Evolutionary conservation across 2,797 vertebrate species (phyloP).

Genomic region (Rhinophrynus dorsalis): DNA sequence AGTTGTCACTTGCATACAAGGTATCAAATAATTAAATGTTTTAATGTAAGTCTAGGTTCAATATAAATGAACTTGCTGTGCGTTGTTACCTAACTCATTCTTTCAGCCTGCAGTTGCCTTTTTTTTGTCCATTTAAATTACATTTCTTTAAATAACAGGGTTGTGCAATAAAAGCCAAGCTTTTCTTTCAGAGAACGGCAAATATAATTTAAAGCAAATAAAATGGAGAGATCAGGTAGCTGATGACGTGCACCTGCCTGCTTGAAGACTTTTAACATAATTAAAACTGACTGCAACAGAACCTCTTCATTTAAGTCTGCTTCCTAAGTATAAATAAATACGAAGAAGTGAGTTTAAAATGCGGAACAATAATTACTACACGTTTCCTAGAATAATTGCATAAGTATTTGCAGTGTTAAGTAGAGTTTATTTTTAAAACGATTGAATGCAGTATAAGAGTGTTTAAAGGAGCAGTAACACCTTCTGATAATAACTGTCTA

Average conservation of each 20-base stretch:
- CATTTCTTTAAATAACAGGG: background rate
- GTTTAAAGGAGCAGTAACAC: too few species aligned
- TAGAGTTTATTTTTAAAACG: too few species aligned
- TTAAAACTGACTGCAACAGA: background rate
- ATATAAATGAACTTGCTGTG: too few species aligned
- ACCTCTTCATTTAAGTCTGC: background rate
- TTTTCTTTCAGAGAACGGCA: slow-evolving; percentile 47
- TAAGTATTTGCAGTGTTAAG: background rate
- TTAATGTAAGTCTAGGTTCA: too few species aligned
- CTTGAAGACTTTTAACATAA: slow-evolving; percentile 1
- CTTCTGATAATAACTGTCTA: too few species aligned
- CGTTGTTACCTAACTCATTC: too few species aligned
- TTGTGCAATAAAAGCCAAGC: slow-evolving; percentile 49
- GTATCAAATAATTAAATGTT: too few species aligned
- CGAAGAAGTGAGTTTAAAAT: background rate
- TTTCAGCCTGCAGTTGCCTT: background rate
- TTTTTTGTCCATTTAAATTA: background rate
- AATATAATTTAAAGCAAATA: slow-evolving; percentile 54
- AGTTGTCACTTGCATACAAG: too few species aligned
- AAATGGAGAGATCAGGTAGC: slow-evolving; percentile 29
- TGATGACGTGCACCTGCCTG: background rate
- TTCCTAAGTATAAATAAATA: slow-evolving; percentile 16
- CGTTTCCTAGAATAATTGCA: background rate
- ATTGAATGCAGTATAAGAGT: too few species aligned
- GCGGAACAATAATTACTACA: background rate